These are phyloP conservation scores for Polydrusus cervinus DNA, from an alignment of 2,888 invertebrate species.

Conservation along the genomic window DNA sequence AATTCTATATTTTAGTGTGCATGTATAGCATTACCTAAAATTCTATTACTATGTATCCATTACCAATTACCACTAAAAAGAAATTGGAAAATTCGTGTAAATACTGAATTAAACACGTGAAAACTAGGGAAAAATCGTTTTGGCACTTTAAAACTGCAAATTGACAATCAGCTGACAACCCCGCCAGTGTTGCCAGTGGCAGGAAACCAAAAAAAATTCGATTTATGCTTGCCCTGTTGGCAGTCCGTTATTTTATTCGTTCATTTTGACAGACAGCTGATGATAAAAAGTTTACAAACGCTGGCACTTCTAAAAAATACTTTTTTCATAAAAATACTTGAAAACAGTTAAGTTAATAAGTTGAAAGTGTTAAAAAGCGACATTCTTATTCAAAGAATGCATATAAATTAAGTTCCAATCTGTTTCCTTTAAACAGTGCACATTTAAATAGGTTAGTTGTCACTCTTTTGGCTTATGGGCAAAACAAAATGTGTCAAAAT, in stretches of 20 bases:
- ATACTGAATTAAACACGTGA: background rate
- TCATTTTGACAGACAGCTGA: constrained; percentile 6
- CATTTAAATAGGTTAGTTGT: constrained; percentile 15
- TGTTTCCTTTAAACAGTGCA: background rate
- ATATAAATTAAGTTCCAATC: background rate
- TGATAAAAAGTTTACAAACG: constrained; percentile 20
- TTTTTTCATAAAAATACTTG: background rate
- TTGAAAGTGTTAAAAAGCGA: background rate
- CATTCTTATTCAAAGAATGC: background rate
- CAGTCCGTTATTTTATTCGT: background rate
- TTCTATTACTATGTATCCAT: background rate
- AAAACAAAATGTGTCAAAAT: constrained; percentile 15
- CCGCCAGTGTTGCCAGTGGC: background rate
- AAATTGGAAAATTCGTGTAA: background rate
- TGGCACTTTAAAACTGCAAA: too few relatives aligned
- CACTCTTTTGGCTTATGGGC: background rate
- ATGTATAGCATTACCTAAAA: constrained; percentile 17
- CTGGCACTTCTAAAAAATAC: background rate
- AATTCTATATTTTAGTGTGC: background rate
- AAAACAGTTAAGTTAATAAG: background rate
- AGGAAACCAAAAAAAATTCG: background rate
- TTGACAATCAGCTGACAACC: background rate
- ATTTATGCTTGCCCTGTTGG: background rate
- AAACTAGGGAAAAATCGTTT: background rate
- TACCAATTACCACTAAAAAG: too few relatives aligned